Conservation (phyloP, 2,888 invertebrate genomes). For the Muscina levida region DNA sequence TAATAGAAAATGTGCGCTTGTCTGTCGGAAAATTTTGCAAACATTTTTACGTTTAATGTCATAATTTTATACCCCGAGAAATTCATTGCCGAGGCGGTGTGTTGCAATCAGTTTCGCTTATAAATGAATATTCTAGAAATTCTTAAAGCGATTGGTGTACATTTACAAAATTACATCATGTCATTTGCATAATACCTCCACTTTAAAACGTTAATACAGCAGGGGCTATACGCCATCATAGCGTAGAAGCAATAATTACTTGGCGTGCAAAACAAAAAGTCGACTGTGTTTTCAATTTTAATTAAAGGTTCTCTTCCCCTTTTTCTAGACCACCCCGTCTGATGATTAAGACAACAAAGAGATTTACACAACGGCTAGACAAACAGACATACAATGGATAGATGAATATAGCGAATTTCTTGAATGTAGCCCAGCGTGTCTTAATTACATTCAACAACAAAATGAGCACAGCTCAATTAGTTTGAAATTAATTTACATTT, state of each 20-base stretch:
- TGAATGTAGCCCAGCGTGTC: conserved; percentile 23
- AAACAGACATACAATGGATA: not conserved
- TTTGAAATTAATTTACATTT: conserved; percentile 60
- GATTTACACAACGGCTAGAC: not conserved
- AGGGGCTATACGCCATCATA: not conserved
- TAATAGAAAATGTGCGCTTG: conserved; percentile 12
- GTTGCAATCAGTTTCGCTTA: not conserved
- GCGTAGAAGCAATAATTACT: conserved; percentile 21
- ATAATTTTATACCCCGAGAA: not conserved
- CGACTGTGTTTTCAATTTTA: conserved; percentile 67
- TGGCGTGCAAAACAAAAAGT: conserved; percentile 21
- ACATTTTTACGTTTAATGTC: not conserved
- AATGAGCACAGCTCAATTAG: conserved; percentile 51
- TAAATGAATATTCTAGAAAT: not conserved
- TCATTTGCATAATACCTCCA: conserved; percentile 52
- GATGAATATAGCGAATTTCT: conserved; percentile 19
- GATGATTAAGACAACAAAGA: not conserved
- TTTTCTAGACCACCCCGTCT: conserved; percentile 20
- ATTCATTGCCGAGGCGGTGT: not conserved
- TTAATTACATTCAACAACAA: conserved; percentile 44
- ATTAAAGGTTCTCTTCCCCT: conserved; percentile 68
- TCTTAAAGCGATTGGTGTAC: conserved; percentile 19
- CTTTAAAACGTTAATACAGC: not conserved
- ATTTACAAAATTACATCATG: conserved; percentile 46
- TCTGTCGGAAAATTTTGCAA: not conserved